phyloP scores from a whole-genome alignment of 2,113 vertebrate species.

The Plecturocebus donacophilus region DNA sequence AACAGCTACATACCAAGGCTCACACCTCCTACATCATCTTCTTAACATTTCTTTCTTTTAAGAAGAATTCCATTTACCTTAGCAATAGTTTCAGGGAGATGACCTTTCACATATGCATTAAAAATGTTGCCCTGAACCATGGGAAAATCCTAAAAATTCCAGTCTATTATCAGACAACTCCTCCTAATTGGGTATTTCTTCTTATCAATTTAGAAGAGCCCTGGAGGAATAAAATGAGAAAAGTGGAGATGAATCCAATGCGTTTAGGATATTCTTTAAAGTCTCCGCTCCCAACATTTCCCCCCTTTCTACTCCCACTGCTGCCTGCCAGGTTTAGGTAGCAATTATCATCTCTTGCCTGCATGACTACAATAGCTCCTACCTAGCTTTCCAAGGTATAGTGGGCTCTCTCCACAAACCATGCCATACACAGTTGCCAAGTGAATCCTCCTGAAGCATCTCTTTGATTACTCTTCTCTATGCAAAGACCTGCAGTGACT shows the following conservation, averaged over 20 bases:
- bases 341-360: neutral
- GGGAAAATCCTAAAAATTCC: conserved; percentile 1
- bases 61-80: neutral
- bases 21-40: neutral
- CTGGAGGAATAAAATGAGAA: neutral
- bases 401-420: neutral
- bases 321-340: neutral
- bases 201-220: neutral
- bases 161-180: neutral
- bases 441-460: neutral
- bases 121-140: neutral
- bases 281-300: neutral
- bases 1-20: neutral
- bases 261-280: neutral
- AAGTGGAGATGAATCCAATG: neutral
- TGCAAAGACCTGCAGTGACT: neutral
- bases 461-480: neutral
- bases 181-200: neutral
- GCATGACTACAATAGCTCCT: neutral
- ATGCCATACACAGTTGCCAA: neutral
- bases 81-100: neutral
- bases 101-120: neutral
- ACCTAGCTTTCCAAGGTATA: neutral
- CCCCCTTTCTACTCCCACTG: neutral
- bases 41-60: neutral